These are phyloP conservation scores for Caracal caracal DNA, from an alignment of 2,113 vertebrate genomes.

Conservation along the genomic window DNA sequence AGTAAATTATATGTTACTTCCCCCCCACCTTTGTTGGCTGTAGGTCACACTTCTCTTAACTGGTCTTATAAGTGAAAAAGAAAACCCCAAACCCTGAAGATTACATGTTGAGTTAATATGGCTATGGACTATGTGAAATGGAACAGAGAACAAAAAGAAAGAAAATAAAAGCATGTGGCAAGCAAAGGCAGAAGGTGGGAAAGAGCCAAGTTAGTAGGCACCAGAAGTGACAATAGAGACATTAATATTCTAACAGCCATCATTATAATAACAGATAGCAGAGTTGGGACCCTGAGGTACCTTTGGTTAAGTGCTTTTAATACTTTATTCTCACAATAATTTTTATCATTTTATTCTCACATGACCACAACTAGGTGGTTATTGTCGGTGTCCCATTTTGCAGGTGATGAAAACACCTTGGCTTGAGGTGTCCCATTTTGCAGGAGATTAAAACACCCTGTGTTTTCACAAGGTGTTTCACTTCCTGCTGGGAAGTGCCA, in stretches of 20 bases:
- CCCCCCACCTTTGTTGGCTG: neutral
- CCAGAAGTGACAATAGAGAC: neutral
- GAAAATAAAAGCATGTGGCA: neutral
- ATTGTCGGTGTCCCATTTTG: neutral
- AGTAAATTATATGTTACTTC: neutral
- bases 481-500: neutral
- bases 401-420: neutral
- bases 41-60: neutral
- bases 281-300: neutral
- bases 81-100: neutral
- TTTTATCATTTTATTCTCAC: neutral
- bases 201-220: neutral
- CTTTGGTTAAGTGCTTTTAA: neutral
- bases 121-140: neutral
- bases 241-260: neutral
- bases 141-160: neutral
- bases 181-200: neutral
- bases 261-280: neutral
- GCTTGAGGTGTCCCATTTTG: neutral
- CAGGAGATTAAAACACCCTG: neutral
- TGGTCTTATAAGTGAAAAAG: neutral
- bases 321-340: neutral
- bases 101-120: neutral
- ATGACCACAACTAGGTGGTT: neutral
- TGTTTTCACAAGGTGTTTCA: no score